A percentile compares a stretch with the other conserved stretches of the same genome.
Conservation (phyloP, 1,140 invertebrate genomes). For the Pantala flavescens region DNA sequence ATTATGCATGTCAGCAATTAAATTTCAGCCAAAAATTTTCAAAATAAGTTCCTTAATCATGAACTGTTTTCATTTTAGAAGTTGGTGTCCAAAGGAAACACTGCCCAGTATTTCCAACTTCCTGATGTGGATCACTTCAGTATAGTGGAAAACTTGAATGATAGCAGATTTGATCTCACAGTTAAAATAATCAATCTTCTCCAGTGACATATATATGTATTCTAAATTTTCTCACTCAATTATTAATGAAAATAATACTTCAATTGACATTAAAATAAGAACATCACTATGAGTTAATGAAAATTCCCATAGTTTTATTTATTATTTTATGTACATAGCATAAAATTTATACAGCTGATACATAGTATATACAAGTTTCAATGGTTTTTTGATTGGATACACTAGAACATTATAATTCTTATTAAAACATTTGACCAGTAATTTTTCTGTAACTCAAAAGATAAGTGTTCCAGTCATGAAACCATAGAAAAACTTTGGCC, state of each 20-base stretch:
- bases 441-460: not conserved
- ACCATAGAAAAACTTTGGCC: not conserved
- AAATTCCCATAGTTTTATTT: conserved; percentile 1
- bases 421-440: not conserved
- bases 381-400: not conserved
- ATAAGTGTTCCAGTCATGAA: not conserved
- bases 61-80: too few species aligned
- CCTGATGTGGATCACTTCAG: not conserved
- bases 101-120: not conserved
- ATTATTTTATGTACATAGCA: not conserved
- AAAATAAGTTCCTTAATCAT: too few species aligned
- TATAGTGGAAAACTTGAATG: not conserved
- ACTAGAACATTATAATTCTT: not conserved
- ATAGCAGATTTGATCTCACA: not conserved
- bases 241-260: too few species aligned
- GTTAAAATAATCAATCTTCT: not conserved
- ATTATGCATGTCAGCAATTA: too few species aligned
- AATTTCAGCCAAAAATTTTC: too few species aligned
- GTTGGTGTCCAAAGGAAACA: too few species aligned
- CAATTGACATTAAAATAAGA: too few species aligned
- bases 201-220: too few species aligned
- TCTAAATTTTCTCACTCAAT: too few species aligned
- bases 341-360: conserved; percentile 5
- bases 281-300: not conserved
- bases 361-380: not conserved